Percentiles rank a stretch among this genome's conserved stretches.
These are phyloP conservation scores for Idaea dimidiata DNA, from an alignment of 2,888 invertebrate species.

Conservation along the genomic window DNA sequence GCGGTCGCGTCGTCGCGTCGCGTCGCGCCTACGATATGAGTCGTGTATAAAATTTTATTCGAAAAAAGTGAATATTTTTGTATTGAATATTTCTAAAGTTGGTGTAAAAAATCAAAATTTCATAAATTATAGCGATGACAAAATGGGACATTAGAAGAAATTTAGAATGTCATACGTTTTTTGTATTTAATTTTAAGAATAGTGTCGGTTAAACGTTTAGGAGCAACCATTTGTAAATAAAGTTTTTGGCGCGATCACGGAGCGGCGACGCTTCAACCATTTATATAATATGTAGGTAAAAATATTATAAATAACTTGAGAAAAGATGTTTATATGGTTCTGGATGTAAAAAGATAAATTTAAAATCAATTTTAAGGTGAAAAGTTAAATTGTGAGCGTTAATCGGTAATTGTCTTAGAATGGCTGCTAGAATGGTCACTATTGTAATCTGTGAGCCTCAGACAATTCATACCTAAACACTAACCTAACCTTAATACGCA, in stretches of 20 bases:
- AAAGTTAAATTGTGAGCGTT: constrained; percentile 64
- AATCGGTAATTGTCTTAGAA: constrained; percentile 78
- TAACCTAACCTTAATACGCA: constrained; percentile 77
- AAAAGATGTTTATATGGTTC: constrained; percentile 82
- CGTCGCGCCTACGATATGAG: constrained; percentile 59
- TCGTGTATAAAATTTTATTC: constrained; percentile 80
- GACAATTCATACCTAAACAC: constrained; percentile 69
- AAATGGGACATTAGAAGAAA: constrained; percentile 75
- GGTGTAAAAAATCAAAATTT: constrained; percentile 82
- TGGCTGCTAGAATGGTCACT: constrained; percentile 70
- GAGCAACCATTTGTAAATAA: constrained; percentile 86
- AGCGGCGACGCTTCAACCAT: constrained; percentile 57
- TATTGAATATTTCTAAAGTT: constrained; percentile 83
- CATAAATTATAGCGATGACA: constrained; percentile 79
- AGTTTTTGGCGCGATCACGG: constrained; percentile 54
- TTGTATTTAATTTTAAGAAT: constrained; percentile 83
- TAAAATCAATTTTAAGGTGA: constrained; percentile 70
- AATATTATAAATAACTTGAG: constrained; percentile 76
- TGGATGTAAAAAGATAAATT: constrained; percentile 79
- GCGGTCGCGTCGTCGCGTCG: constrained; percentile 58
- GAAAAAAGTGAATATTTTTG: constrained; percentile 82
- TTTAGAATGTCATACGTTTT: constrained; percentile 80
- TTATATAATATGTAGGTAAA: constrained; percentile 71
- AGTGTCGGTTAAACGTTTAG: constrained; percentile 84
- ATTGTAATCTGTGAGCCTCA: constrained; percentile 79